phyloP scores from a whole-genome alignment of 2,888 invertebrate genomes.

The Anoncus sp. region DNA sequence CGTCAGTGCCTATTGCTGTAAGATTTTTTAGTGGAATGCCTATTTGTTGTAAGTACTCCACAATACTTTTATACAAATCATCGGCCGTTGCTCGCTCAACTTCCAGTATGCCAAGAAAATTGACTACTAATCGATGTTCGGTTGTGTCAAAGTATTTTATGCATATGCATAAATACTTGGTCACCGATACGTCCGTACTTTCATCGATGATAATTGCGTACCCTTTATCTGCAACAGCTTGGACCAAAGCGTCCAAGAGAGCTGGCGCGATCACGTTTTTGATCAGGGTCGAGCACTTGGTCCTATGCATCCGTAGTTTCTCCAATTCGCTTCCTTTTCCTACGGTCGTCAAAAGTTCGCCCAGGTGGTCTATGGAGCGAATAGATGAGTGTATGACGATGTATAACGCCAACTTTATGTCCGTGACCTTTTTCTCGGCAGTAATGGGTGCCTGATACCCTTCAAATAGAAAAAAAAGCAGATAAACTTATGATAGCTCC shows the following conservation, averaged over 20 bases:
- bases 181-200: slow-evolving; percentile 65
- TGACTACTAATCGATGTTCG: slow-evolving; percentile 50
- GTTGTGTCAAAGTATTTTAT: slow-evolving; percentile 63
- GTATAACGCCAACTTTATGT: slow-evolving; percentile 59
- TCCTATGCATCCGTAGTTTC: slow-evolving; percentile 52
- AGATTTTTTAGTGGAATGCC: slow-evolving; percentile 61
- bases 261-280: slow-evolving; percentile 61
- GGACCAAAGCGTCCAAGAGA: slow-evolving; percentile 52
- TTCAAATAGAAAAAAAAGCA: slow-evolving; percentile 1
- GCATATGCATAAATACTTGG: slow-evolving; percentile 62
- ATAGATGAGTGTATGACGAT: slow-evolving; percentile 60
- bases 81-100: slow-evolving; percentile 55
- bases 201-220: slow-evolving; percentile 65
- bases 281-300: slow-evolving; percentile 65
- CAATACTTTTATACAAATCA: slow-evolving; percentile 31
- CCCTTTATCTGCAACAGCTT: slow-evolving; percentile 57
- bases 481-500: no score
- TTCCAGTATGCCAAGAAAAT: slow-evolving; percentile 64
- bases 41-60: slow-evolving; percentile 31
- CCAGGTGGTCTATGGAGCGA: slow-evolving; percentile 64
- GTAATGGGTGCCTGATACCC: slow-evolving; percentile 28
- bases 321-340: slow-evolving; percentile 51
- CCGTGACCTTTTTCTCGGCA: slow-evolving; percentile 41
- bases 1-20: slow-evolving; percentile 68
- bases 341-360: slow-evolving; percentile 52